phyloP scores from a whole-genome alignment of 2,113 vertebrate genomes.

The Corynorhinus townsendii region DNA sequence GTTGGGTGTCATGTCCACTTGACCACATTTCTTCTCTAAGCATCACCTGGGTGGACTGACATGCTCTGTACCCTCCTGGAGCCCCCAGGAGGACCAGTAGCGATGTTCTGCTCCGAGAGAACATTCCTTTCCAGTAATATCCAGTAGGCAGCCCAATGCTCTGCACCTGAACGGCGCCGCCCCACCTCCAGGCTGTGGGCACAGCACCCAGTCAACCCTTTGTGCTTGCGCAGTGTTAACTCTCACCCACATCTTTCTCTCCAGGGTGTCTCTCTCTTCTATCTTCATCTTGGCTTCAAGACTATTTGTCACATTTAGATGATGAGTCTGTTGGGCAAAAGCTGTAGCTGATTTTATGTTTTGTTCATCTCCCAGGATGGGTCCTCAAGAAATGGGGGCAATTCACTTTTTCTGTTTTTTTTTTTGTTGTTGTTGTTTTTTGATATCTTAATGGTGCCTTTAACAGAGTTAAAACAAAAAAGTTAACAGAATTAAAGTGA shows the following conservation, averaged over 20 bases:
- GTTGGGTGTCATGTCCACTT: background rate
- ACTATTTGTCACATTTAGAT: background rate
- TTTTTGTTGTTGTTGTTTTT: no score
- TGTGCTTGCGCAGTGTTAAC: no score
- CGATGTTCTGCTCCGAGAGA: background rate
- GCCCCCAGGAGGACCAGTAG: background rate
- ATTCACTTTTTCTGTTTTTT: background rate
- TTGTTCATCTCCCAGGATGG: background rate
- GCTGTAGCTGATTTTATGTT: background rate
- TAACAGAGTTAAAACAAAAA: background rate
- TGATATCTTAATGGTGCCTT: background rate
- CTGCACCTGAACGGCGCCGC: background rate
- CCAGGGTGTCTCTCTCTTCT: background rate
- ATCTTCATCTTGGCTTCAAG: background rate
- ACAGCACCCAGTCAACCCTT: fast-evolving
- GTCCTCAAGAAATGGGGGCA: background rate
- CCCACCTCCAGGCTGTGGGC: background rate
- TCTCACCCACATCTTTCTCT: background rate
- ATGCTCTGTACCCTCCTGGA: background rate
- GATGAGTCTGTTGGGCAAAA: background rate
- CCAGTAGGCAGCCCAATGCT: background rate
- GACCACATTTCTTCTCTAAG: background rate
- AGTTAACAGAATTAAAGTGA: background rate
- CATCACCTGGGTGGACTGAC: background rate
- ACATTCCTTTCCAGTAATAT: background rate